Percentiles rank a stretch among this genome's conserved stretches.
phyloP scores from a whole-genome alignment of 1,140 invertebrate genomes.

The Drosophila melanica region DNA sequence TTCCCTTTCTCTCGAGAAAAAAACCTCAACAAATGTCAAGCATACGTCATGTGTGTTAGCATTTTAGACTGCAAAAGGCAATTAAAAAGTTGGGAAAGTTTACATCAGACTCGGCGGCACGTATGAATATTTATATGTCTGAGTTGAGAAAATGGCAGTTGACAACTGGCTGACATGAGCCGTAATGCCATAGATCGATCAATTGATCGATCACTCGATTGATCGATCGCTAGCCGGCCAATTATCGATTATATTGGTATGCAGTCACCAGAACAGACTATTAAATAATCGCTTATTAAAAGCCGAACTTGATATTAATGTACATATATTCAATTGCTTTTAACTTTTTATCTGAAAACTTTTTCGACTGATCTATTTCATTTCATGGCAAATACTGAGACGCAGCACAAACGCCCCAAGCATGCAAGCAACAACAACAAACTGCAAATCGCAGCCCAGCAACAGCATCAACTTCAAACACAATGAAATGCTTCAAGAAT shows the following conservation, averaged over 20 bases:
- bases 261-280: background rate
- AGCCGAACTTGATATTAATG: too few relatives aligned
- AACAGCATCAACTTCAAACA: slow-evolving; percentile 15
- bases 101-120: slow-evolving; percentile 20
- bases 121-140: slow-evolving; percentile 47
- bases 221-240: slow-evolving; percentile 35
- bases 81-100: slow-evolving; percentile 30
- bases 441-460: slow-evolving; percentile 4
- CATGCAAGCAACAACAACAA: slow-evolving; percentile 1
- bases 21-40: slow-evolving; percentile 20
- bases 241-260: background rate
- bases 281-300: background rate
- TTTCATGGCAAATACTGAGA: background rate
- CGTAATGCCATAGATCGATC: slow-evolving; percentile 23
- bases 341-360: too few relatives aligned
- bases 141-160: slow-evolving; percentile 12
- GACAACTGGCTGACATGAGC: slow-evolving; percentile 46
- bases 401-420: background rate
- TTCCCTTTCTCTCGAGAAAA: background rate
- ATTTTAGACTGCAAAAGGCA: slow-evolving; percentile 1
- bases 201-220: slow-evolving; percentile 33
- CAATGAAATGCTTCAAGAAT: slow-evolving; percentile 28
- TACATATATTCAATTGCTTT: too few relatives aligned
- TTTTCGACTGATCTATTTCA: too few relatives aligned
- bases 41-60: slow-evolving; percentile 36